phyloP scores from a whole-genome alignment of 2,888 invertebrate genomes.

The Miltochrista miniata region DNA sequence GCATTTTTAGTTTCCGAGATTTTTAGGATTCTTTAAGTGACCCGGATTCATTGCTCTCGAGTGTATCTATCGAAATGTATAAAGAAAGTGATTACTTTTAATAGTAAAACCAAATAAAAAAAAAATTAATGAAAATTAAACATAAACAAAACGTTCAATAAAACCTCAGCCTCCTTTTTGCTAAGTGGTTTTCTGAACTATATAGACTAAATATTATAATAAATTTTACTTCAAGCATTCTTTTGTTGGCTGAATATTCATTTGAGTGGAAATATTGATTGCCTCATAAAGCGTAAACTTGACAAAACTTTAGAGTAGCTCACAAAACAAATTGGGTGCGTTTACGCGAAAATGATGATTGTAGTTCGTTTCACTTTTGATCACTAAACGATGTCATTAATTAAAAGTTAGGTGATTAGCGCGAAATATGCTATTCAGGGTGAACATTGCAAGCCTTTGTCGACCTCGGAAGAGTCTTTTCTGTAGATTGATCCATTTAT shows the following conservation, averaged over 20 bases:
- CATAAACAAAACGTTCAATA: too few relatives aligned
- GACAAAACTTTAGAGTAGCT: not conserved
- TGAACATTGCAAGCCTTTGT: slow-evolving; percentile 54
- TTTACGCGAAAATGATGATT: slow-evolving; percentile 28
- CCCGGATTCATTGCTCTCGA: too few relatives aligned
- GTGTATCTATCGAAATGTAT: too few relatives aligned
- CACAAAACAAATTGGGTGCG: slow-evolving; percentile 11
- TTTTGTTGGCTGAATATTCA: not conserved
- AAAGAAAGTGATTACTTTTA: too few relatives aligned
- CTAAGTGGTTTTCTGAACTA: too few relatives aligned
- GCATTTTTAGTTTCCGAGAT: too few relatives aligned
- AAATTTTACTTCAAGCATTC: not conserved
- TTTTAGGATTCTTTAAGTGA: too few relatives aligned
- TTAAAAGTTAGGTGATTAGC: slow-evolving; percentile 72
- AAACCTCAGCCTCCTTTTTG: too few relatives aligned
- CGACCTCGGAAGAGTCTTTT: slow-evolving; percentile 47
- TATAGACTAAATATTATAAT: not conserved
- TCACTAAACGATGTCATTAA: slow-evolving; percentile 60
- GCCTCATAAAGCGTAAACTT: too few relatives aligned
- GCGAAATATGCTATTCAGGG: slow-evolving; percentile 57
- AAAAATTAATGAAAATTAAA: too few relatives aligned
- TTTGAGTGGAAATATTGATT: not conserved
- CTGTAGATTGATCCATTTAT: slow-evolving; percentile 58
- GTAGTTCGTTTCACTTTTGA: slow-evolving; percentile 53
- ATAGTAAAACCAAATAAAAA: too few relatives aligned